These are phyloP conservation scores for Spea bombifrons DNA, from an alignment of 2,113 vertebrate genomes.

Conservation along the genomic window DNA sequence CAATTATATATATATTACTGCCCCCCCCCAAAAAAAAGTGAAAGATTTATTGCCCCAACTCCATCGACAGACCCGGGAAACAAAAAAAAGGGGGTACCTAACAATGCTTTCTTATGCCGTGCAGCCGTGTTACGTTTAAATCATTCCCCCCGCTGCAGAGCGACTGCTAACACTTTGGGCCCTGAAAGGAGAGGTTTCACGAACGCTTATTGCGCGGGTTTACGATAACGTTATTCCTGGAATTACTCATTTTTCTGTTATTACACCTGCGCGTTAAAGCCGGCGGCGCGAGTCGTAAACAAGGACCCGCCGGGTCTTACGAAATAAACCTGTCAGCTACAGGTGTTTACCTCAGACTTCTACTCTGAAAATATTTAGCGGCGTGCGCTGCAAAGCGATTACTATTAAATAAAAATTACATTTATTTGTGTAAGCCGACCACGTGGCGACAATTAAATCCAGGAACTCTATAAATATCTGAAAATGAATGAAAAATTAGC, in stretches of 20 bases:
- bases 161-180: neutral
- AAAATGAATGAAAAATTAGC: too few relatives aligned
- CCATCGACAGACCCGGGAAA: neutral
- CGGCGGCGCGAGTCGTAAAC: neutral
- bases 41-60: conserved; percentile 13
- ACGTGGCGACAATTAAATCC: too few relatives aligned
- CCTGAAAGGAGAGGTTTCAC: neutral
- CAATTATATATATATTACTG: conserved; percentile 23
- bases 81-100: neutral
- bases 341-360: neutral
- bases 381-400: conserved; percentile 11
- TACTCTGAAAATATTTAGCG: conserved; percentile 5
- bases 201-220: neutral
- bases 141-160: neutral
- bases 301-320: neutral
- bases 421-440: too few relatives aligned
- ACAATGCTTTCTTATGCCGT: conserved; percentile 21
- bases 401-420: too few relatives aligned
- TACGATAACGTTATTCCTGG: neutral
- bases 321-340: neutral
- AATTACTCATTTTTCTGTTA: conserved; percentile 3
- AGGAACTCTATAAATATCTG: too few relatives aligned
- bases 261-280: conserved; percentile 12
- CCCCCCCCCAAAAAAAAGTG: conserved; percentile 1
- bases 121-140: neutral